Evolutionary conservation across 2,888 invertebrate species (phyloP).

Genomic region (Leptopilina myrica): DNA sequence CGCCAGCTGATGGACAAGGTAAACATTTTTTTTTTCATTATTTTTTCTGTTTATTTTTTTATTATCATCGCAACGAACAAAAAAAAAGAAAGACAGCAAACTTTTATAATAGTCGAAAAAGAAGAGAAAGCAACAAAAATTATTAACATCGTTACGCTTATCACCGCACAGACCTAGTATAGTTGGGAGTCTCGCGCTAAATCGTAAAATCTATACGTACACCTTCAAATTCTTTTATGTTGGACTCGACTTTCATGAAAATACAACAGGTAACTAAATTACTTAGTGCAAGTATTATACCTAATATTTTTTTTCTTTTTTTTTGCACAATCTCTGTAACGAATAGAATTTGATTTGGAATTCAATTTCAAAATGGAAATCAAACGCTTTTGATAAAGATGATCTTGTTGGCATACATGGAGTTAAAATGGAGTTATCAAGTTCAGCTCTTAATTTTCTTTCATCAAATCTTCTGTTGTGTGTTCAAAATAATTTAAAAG

Average conservation of each 20-base stretch:
- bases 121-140: not conserved
- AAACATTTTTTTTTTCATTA: slow-evolving; percentile 55
- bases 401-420: not conserved
- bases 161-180: not conserved
- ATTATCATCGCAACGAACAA: not conserved
- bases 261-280: slow-evolving; percentile 1
- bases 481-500: no score
- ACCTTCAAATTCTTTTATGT: slow-evolving; percentile 9
- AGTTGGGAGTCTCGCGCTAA: not conserved
- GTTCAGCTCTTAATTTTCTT: no score
- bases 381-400: not conserved
- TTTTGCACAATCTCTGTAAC: not conserved
- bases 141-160: slow-evolving; percentile 17
- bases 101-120: not conserved
- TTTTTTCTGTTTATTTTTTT: not conserved
- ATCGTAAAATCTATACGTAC: slow-evolving; percentile 8
- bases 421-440: not conserved
- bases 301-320: not conserved
- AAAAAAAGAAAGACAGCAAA: not conserved
- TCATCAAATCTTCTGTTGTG: no score
- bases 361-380: not conserved
- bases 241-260: not conserved
- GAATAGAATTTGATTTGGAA: not conserved
- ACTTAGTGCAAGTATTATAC: not conserved
- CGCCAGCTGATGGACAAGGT: slow-evolving; percentile 84